Evolutionary conservation across 2,797 vertebrate species (phyloP).

Genomic region (Danio kyathit): DNA sequence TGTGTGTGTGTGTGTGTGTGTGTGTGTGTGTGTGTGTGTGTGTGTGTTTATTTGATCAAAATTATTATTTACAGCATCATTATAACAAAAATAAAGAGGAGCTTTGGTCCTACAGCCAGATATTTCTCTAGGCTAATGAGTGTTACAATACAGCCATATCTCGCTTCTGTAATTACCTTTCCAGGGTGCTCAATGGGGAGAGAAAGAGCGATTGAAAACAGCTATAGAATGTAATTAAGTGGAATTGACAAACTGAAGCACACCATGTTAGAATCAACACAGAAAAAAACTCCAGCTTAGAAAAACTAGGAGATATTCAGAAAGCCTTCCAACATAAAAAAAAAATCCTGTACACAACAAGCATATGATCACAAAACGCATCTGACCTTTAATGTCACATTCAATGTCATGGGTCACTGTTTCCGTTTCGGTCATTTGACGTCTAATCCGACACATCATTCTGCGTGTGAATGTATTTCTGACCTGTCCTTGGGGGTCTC

Average conservation of each 20-base stretch:
- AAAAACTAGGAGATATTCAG: constrained; percentile 21
- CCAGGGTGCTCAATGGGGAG: not conserved
- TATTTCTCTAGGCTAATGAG: constrained; percentile 27
- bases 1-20: no score
- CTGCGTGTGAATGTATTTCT: constrained; percentile 19
- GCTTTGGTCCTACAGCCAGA: not conserved
- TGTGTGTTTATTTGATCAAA: no score
- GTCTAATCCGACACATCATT: constrained; percentile 17
- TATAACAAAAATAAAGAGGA: not conserved
- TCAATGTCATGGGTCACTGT: constrained; percentile 30
- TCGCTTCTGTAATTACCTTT: constrained; percentile 46
- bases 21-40: no score
- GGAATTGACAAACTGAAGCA: constrained; percentile 37
- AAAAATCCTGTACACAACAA: not conserved
- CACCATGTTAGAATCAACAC: constrained; percentile 20
- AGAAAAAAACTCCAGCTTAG: not conserved
- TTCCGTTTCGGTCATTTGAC: not conserved
- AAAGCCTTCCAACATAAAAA: not conserved
- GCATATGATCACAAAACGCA: not conserved
- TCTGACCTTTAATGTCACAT: constrained; percentile 41
- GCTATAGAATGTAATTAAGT: constrained; percentile 44
- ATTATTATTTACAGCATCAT: no score
- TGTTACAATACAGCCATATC: constrained; percentile 37
- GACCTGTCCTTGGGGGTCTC: constrained; percentile 3
- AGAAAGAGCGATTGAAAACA: constrained; percentile 30